Evolutionary conservation across 2,797 vertebrate genomes (phyloP).

Genomic region (Yasuhikotakia modesta): DNA sequence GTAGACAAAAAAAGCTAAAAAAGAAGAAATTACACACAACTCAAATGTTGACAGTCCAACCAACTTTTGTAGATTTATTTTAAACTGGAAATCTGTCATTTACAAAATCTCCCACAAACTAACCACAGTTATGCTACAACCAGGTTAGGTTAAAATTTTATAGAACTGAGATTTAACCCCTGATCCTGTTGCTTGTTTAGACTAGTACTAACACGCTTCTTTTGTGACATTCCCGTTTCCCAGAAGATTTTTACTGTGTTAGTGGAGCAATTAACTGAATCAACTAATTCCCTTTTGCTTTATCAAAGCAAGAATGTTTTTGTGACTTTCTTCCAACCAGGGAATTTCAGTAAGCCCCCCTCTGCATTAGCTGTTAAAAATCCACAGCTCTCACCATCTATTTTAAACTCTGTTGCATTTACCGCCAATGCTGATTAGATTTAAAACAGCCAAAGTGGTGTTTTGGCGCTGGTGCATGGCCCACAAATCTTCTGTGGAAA

Average conservation of each 20-base stretch:
- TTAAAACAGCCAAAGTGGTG: constrained; percentile 56
- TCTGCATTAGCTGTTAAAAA: constrained; percentile 69
- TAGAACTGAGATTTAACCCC: not conserved
- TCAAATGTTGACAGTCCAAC: no score
- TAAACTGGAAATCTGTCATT: no score
- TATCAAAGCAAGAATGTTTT: constrained; percentile 3
- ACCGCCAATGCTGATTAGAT: constrained; percentile 71
- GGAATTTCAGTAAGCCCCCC: constrained; percentile 38
- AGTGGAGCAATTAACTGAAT: not conserved
- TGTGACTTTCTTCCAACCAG: constrained; percentile 65
- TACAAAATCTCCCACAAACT: no score
- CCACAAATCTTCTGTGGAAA: constrained; percentile 53
- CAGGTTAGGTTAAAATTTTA: no score
- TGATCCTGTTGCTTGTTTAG: not conserved
- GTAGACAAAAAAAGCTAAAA: no score
- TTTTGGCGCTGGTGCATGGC: constrained; percentile 54
- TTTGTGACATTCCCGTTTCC: not conserved
- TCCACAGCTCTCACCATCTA: constrained; percentile 46
- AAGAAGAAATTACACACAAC: no score
- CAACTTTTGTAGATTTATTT: no score
- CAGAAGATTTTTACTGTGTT: not conserved
- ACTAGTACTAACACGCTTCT: not conserved
- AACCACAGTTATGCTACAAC: no score
- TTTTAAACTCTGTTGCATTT: constrained; percentile 64
- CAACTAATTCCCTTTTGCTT: not conserved